Conservation (phyloP, 2,797 vertebrate species). For the Cynodonichthys magdalenae region DNA sequence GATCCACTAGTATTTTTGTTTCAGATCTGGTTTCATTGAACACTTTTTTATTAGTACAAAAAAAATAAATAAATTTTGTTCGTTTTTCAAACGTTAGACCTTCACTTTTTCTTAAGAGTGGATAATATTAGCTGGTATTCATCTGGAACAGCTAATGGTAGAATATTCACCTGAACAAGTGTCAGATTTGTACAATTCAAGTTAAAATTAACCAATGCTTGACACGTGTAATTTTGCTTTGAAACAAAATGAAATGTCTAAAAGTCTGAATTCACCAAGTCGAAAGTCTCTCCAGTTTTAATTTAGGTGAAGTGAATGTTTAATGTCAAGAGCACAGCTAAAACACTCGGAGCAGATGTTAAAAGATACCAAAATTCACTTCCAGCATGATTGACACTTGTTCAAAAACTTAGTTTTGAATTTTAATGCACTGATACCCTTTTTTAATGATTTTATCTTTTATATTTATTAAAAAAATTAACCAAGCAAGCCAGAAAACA, state of each 20-base stretch:
- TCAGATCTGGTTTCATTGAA: constrained; percentile 33
- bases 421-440: too few relatives aligned
- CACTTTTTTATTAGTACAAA: constrained; percentile 38
- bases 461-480: too few relatives aligned
- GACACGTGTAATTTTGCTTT: constrained; percentile 1
- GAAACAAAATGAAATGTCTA: constrained; percentile 4
- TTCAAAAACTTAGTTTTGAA: too few relatives aligned
- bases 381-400: too few relatives aligned
- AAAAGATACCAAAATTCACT: background rate
- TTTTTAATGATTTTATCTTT: too few relatives aligned
- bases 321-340: background rate
- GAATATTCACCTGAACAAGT: constrained; percentile 19
- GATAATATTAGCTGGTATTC: constrained; percentile 26
- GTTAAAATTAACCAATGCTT: background rate
- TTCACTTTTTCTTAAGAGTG: constrained; percentile 21
- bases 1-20: constrained; percentile 28
- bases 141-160: constrained; percentile 15
- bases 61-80: constrained; percentile 52
- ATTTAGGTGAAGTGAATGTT: background rate
- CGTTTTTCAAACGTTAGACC: constrained; percentile 27
- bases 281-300: background rate
- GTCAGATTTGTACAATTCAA: constrained; percentile 19
- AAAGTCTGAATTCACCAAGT: background rate
- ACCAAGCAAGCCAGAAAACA: too few relatives aligned
- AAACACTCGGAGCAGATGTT: background rate